Evolutionary conservation across 2,797 vertebrate species (phyloP).

Genomic region (Paramormyrops hopkinsi): DNA sequence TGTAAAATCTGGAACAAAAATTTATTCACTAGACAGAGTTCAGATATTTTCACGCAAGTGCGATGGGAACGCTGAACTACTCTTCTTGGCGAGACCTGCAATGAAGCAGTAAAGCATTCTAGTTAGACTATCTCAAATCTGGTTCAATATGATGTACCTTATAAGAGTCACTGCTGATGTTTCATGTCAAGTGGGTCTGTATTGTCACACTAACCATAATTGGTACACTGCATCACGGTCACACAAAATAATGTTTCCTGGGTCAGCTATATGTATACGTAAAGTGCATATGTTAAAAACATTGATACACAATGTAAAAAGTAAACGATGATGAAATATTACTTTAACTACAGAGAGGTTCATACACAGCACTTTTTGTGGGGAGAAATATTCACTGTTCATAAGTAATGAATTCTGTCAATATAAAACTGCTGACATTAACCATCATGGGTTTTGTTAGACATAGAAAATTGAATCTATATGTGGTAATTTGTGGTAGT

Average conservation of each 20-base stretch:
- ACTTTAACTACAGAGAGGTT: neutral
- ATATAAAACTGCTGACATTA: neutral
- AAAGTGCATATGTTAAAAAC: neutral
- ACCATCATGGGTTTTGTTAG: neutral
- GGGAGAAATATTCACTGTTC: neutral
- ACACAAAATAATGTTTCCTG: neutral
- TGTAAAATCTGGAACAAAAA: slow-evolving; percentile 26
- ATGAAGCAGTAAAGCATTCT: slow-evolving; percentile 27
- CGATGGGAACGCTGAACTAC: slow-evolving; percentile 35
- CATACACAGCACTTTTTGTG: neutral
- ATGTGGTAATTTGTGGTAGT: neutral
- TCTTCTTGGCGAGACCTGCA: slow-evolving; percentile 67
- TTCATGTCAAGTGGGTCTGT: neutral
- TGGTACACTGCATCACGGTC: neutral
- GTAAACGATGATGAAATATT: neutral
- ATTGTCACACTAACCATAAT: neutral
- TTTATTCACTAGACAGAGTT: slow-evolving; percentile 28
- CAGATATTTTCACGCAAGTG: slow-evolving; percentile 23
- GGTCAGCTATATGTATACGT: neutral
- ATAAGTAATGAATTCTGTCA: neutral
- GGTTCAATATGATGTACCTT: neutral
- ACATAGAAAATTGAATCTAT: neutral
- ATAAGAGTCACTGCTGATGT: too few species aligned
- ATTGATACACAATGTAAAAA: neutral
- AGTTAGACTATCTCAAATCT: neutral